Conservation (phyloP, 2,888 invertebrate genomes). For the Stenchaetothrips biformis region DNA sequence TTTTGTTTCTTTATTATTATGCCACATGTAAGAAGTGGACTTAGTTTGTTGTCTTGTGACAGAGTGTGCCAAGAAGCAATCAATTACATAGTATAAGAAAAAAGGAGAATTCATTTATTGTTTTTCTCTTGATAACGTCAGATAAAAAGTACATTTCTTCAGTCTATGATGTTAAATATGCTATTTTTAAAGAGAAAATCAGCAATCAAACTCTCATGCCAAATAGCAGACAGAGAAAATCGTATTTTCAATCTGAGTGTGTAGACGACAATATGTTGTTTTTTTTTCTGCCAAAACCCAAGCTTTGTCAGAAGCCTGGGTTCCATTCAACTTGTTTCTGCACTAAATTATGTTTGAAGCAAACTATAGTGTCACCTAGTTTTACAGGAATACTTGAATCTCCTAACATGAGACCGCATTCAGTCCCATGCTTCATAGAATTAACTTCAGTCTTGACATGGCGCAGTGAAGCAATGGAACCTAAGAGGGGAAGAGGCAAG, state of each 20-base stretch:
- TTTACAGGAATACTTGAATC: slow-evolving; percentile 59
- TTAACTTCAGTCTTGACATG: slow-evolving; percentile 86
- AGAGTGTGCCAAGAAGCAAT: no score
- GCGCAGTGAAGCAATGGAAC: slow-evolving; percentile 72
- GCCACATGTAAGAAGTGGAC: neutral
- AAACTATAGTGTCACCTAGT: slow-evolving; percentile 72
- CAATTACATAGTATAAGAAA: neutral
- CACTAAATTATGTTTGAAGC: slow-evolving; percentile 64
- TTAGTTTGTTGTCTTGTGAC: neutral
- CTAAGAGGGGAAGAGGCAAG: slow-evolving; percentile 46
- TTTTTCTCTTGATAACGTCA: neutral
- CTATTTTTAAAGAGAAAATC: no score
- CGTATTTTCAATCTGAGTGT: no score
- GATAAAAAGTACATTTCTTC: neutral
- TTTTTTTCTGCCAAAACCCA: no score
- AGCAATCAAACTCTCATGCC: no score
- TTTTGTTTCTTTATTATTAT: no score
- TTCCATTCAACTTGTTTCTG: slow-evolving; percentile 72
- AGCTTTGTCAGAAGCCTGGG: slow-evolving; percentile 63
- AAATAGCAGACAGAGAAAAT: no score
- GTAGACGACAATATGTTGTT: no score
- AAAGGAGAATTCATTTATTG: neutral
- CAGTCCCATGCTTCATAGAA: slow-evolving; percentile 72
- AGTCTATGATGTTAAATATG: no score
- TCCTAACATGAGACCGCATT: slow-evolving; percentile 80